Base-by-base conservation (phyloP, 2,113 vertebrate species). In the Psilopogon haemacephalus region DNA sequence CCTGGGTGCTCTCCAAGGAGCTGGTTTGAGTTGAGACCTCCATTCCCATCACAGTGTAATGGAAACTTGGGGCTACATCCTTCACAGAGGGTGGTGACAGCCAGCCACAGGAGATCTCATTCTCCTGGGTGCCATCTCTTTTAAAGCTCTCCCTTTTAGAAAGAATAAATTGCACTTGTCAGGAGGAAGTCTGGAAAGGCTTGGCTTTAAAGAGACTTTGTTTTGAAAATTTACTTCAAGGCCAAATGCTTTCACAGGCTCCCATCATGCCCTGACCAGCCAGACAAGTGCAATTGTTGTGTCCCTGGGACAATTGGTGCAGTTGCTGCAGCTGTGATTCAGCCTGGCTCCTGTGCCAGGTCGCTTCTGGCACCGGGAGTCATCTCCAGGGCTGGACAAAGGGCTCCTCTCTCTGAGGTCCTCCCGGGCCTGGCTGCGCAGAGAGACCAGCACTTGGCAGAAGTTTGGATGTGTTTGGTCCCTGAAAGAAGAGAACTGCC, bases 251-350 rank as follows among this genome's bases (percentile, higher is more conserved):
- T 80, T 89, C 79, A 70, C 82, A 56, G 33, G 55, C 79, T 86
- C 78, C 69, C 2, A 0, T 46, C 56, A 15, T 14, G 58, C 75
- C 69, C 82, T 71, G 93, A 64, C 30, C 78, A 64, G 82, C 52
- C 75, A 80, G 82, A 93, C 91, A 94, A 96, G 82, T 68, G 91
- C 62, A 10, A 89, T 94, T 95, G 94, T 95, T 94, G 52, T 11
- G 81, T 91, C 82, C 52, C 75, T 90, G 52, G 79, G 76, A 95
- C 89, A 54, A 85, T 74, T n/a, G 70, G 52, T 38, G 68, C 59
- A 32, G 71, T 77, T 63, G 64, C 84, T 86, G 91, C 87, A 90
- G 95, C 91, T 94, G 93, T 59, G 93, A 76, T 67, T 87, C 91
- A 74, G 85, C 87, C 55, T 68, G 14, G 86, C 92, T 83, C 84